Percentiles rank a stretch among this genome's conserved stretches.
phyloP scores from a whole-genome alignment of 2,113 vertebrate genomes.

The Cinclus mexicanus region DNA sequence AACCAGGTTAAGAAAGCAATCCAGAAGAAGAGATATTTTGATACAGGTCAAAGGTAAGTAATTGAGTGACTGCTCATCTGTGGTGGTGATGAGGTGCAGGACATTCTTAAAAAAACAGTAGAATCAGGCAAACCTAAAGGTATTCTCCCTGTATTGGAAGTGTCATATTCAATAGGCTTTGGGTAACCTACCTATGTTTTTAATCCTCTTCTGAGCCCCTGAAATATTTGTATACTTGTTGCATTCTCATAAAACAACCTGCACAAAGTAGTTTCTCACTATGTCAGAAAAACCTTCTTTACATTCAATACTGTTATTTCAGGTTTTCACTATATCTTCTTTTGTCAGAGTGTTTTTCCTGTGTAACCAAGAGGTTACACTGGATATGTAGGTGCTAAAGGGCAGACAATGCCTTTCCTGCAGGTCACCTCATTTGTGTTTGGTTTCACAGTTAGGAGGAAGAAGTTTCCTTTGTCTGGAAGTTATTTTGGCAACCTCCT shows the following conservation, averaged over 20 bases:
- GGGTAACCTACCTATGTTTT: not conserved
- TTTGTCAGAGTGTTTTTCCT: not conserved
- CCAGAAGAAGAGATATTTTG: not conserved
- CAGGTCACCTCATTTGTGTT: not conserved
- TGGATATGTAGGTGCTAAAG: not conserved
- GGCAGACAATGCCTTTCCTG: not conserved
- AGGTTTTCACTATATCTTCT: not conserved
- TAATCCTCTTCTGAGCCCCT: not conserved
- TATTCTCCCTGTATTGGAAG: not conserved
- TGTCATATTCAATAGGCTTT: not conserved
- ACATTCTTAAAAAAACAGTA: not conserved
- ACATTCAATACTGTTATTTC: not conserved
- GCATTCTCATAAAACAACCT: not conserved
- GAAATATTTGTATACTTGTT: not conserved
- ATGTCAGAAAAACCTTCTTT: not conserved
- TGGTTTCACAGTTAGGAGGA: not conserved
- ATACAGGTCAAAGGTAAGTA: not conserved
- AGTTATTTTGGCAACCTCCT: not conserved
- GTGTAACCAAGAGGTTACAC: not conserved
- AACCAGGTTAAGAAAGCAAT: too few relatives aligned
- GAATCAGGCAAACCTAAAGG: not conserved
- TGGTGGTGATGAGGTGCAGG: not conserved
- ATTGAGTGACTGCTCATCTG: not conserved
- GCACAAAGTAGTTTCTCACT: not conserved
- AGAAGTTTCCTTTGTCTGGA: not conserved